Percentiles rank a stretch among this genome's conserved stretches.
These are phyloP conservation scores for Brevimyrus niger DNA, from an alignment of 2,113 vertebrate genomes.

Conservation along the genomic window DNA sequence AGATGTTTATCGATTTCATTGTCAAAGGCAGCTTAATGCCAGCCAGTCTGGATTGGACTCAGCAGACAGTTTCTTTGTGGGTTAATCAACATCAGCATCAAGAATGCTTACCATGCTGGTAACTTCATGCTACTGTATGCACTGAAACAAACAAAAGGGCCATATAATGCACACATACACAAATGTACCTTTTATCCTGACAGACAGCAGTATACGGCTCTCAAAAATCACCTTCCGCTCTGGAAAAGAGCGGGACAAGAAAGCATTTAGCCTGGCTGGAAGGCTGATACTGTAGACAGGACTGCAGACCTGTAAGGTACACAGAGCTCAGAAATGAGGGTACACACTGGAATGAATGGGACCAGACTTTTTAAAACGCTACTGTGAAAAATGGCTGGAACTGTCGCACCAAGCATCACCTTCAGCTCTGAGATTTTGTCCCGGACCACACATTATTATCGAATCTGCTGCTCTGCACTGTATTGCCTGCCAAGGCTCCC, in stretches of 20 bases:
- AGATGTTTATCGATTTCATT: background rate
- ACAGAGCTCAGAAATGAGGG: background rate
- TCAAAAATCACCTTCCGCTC: background rate
- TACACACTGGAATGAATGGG: background rate
- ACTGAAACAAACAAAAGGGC: background rate
- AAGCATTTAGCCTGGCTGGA: background rate
- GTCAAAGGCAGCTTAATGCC: background rate
- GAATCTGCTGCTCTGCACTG: background rate
- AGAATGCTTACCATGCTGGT: background rate
- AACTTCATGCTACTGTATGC: background rate
- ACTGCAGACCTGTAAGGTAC: background rate
- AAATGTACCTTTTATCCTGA: background rate
- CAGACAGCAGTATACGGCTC: background rate
- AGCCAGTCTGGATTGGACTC: background rate
- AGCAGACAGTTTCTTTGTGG: background rate
- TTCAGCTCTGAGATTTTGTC: background rate
- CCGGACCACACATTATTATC: background rate
- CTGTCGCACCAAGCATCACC: background rate
- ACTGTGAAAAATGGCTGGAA: background rate
- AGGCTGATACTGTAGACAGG: background rate
- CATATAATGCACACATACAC: background rate
- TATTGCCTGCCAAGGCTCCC: background rate
- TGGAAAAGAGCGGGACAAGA: background rate
- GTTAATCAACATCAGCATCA: background rate
- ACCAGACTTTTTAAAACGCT: background rate